A percentile compares a stretch with the other conserved stretches of the same genome.
Conservation (phyloP, 2,888 invertebrate genomes). For the Amblyjoppa fuscipennis region DNA sequence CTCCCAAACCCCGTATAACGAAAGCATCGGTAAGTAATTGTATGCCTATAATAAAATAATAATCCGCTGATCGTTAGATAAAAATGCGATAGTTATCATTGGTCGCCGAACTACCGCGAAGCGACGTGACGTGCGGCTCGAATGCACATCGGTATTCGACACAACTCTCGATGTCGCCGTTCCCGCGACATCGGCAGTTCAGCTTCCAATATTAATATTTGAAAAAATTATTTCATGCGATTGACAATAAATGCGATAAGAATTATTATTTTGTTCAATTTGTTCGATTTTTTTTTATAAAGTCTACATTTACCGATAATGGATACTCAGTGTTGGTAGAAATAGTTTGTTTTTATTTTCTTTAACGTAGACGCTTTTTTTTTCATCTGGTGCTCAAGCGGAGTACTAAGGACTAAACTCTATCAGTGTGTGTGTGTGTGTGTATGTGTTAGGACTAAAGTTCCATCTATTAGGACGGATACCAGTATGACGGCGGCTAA, state of each 20-base stretch:
- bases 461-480: constrained; percentile 84
- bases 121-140: background rate
- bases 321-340: constrained; percentile 63
- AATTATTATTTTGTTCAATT: constrained; percentile 16
- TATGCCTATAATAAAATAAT: constrained; percentile 4
- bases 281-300: constrained; percentile 24
- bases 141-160: background rate
- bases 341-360: constrained; percentile 39
- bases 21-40: constrained; percentile 4
- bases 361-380: constrained; percentile 56
- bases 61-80: constrained; percentile 5
- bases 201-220: constrained; percentile 23
- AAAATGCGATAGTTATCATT: constrained; percentile 13
- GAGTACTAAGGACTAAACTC: constrained; percentile 68
- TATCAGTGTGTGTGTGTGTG: constrained; percentile 45
- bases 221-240: background rate
- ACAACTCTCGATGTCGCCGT: background rate
- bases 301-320: constrained; percentile 64
- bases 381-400: constrained; percentile 71
- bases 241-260: constrained; percentile 24
- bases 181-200: background rate
- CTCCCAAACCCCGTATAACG: constrained; percentile 17
- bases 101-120: background rate
- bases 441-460: constrained; percentile 69
- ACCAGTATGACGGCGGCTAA: constrained; percentile 79